Base-by-base conservation (phyloP, 1,140 invertebrate species). In the Apis cerana region DNA sequence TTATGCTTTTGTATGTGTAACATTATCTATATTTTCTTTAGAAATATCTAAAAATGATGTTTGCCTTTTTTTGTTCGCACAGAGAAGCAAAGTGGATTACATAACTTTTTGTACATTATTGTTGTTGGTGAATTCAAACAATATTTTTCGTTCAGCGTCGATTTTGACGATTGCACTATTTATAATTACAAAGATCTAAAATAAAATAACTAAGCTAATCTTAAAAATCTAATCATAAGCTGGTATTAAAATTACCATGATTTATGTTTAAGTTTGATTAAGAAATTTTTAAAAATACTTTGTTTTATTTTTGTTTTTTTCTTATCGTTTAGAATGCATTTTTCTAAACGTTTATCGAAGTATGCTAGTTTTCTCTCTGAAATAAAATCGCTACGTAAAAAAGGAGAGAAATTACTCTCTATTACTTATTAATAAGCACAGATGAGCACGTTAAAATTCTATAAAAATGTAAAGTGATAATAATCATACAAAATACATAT, bases 101-200 rank as follows among this genome's bases (percentile, higher is more conserved):
- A 90, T 85, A 93, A 88, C 91, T 93, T 93, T 87, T 93, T 92
- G 92, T 93, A 93, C 93, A 93, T 92, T 86, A 65, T 61, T 75
- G 54, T 33, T 72, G 54, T 75, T 76, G 62, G 90, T 81, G 86
- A 85, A 80, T 90, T 88, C 71, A 87, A 91, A 91, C 91, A 89
- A 80, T 91, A 21, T 12, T 68, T 54, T 75, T 79, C 85, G 67
- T 89, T 72, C 83, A 69, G 72, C 86, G 78, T 83, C 80, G 54
- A 77, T 88, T 84, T 82, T 82, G 50, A 91, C 88, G 89, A 94
- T 94, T 94, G 93, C 93, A 94, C 93, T 91, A 91, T 92, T 93
- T 89, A 91, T 91, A 92, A 92, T 92, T 91, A 93, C 88, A 91
- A 91, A 87, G 88, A 89, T 82, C 85, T 92, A 90, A 93, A 92